Base-by-base conservation (phyloP, 1,140 invertebrate genomes). In the Diprion similis region DNA sequence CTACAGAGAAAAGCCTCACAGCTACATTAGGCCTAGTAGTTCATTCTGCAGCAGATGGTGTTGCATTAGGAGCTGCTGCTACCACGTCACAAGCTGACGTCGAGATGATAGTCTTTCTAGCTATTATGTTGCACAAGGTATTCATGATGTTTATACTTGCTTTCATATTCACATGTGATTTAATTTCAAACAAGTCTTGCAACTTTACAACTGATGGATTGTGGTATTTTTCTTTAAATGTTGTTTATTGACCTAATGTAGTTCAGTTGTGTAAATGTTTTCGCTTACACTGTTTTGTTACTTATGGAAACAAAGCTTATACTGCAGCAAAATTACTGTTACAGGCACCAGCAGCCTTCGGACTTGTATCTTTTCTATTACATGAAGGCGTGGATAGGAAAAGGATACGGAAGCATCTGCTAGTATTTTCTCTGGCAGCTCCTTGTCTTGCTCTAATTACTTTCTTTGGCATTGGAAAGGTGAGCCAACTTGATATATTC, bases 41-140 rank as follows among this genome's bases (percentile, higher is more conserved):
- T 1, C 98, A 99, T 89, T 97, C 98, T 11, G 97, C 97, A 92
- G 98, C 98, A 77, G 98, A 99, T 90, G 98, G 98, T 37, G 93
- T 99, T 51, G 98, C 98, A 3, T 86, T 99, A 13, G 98, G 98
- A 67, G 98, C 97, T 24, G 98, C 98, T 1, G 97, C 97, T 0
- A 96, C 96, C 0, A 97, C 97, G 0, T 94, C 95, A 8, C 96
- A 99, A 82, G 92, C 96, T 18, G 97, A 99, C 82, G 96, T 99
- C 6, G 98, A 99, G 89, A 93, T 98, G 80, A 98, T 99, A 77
- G 97, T 99, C 18, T 99, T 99, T 86, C 85, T 98, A 48, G 98
- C 98, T 37, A 99, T 99, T 76, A 99, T 99, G 97, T 89, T 99
- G 15, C 98, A 99, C 83, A 99, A 99, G 89, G 94, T 95, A 86